Evolutionary conservation across 2,113 vertebrate species (phyloP).

Genomic region (Clarias macrocephalus): DNA sequence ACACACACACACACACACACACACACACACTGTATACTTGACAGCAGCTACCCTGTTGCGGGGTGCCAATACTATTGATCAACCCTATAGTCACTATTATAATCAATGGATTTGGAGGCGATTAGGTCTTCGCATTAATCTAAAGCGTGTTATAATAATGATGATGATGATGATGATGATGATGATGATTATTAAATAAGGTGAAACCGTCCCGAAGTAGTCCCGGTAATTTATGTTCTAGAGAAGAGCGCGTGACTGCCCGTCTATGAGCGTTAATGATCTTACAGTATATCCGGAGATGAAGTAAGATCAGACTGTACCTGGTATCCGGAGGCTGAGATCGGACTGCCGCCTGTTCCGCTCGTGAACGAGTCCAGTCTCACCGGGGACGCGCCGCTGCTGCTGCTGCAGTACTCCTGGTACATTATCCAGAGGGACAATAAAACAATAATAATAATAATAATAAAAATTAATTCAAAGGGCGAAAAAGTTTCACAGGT

Average conservation of each 20-base stretch:
- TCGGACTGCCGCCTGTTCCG: conserved; percentile 78
- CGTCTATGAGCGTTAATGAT: not conserved
- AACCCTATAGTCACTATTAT: not conserved
- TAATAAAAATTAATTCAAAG: conserved; percentile 46
- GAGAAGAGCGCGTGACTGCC: too few species aligned
- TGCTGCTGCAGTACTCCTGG: conserved; percentile 96
- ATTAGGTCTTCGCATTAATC: not conserved
- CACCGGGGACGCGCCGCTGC: conserved; percentile 93
- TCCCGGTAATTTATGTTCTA: too few species aligned
- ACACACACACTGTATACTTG: not conserved
- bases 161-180: not conserved
- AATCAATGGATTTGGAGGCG: not conserved
- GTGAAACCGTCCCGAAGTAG: not conserved
- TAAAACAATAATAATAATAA: conserved; percentile 48
- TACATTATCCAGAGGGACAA: conserved; percentile 87
- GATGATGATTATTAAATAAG: not conserved
- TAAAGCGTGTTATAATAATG: not conserved
- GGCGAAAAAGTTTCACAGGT: conserved; percentile 61
- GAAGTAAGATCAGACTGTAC: conserved; percentile 63
- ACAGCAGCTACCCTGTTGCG: not conserved
- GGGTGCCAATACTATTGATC: not conserved
- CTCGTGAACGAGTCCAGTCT: conserved; percentile 88
- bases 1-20: not conserved
- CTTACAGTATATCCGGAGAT: not conserved
- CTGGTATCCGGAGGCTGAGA: conserved; percentile 85